A percentile compares a stretch with the other conserved stretches of the same genome.
phyloP scores from a whole-genome alignment of 2,888 invertebrate species.

The Drosophila anceps region DNA sequence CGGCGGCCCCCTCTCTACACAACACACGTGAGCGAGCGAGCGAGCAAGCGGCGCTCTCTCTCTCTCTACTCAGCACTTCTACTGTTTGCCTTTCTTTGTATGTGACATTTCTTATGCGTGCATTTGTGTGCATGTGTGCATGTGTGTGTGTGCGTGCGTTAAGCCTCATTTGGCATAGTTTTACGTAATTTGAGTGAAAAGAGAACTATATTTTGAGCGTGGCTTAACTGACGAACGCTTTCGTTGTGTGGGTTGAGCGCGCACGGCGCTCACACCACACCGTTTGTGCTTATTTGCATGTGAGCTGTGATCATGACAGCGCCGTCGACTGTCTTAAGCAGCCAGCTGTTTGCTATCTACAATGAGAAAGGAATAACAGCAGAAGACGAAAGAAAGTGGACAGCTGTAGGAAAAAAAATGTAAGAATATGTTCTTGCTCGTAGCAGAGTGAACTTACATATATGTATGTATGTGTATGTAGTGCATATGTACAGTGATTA shows the following conservation, averaged over 20 bases:
- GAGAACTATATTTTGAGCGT: conserved; percentile 41
- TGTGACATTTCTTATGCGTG: conserved; percentile 26
- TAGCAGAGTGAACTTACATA: not conserved
- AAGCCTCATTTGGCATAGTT: conserved; percentile 79
- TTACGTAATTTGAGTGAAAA: conserved; percentile 64
- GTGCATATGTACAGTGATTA: not conserved
- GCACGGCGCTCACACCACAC: conserved; percentile 19
- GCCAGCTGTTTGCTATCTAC: conserved; percentile 70
- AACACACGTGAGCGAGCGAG: conserved; percentile 52
- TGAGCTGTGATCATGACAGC: conserved; percentile 50
- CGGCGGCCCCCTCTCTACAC: conserved; percentile 1
- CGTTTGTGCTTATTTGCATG: conserved; percentile 15
- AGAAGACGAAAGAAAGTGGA: conserved; percentile 8
- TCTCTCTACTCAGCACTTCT: conserved; percentile 28
- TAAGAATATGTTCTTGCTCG: not conserved
- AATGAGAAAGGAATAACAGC: conserved; percentile 19
- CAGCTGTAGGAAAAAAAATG: conserved; percentile 2
- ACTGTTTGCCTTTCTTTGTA: conserved; percentile 37
- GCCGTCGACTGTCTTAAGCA: conserved; percentile 48
- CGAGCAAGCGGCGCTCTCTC: too few species aligned
- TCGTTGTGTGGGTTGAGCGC: conserved; percentile 21
- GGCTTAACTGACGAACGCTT: conserved; percentile 54
- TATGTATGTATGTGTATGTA: not conserved
- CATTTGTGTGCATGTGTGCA: not conserved
- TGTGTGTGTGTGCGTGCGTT: conserved; percentile 38